These are phyloP conservation scores for Smutsia gigantea DNA, from an alignment of 2,797 vertebrate species.

Conservation along the genomic window DNA sequence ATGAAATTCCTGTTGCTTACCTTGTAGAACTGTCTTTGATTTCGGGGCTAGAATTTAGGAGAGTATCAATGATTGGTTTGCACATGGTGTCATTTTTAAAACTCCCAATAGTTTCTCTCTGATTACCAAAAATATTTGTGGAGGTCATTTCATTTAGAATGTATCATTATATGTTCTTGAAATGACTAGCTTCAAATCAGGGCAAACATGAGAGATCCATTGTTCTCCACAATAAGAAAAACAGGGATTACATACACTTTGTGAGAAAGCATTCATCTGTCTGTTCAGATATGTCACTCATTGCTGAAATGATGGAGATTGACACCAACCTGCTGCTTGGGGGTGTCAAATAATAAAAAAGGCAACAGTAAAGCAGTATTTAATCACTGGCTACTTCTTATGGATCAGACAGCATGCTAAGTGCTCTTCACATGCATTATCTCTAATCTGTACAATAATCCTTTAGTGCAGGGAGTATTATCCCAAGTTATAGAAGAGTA, in stretches of 20 bases:
- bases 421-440: neutral
- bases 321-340: accelerated
- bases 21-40: neutral
- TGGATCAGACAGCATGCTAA: neutral
- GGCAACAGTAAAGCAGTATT: neutral
- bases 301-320: neutral
- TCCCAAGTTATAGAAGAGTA: neutral
- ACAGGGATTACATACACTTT: neutral
- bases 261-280: neutral
- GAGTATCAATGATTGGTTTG: neutral
- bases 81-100: neutral
- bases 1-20: neutral
- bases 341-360: neutral
- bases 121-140: neutral
- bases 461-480: neutral
- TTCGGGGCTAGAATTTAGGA: neutral
- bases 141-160: neutral
- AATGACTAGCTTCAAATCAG: neutral
- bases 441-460: neutral
- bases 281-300: neutral
- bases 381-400: neutral
- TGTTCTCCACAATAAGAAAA: neutral
- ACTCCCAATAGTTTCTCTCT: neutral
- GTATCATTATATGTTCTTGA: neutral
- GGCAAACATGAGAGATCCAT: neutral